Conservation (phyloP, 1,140 invertebrate genomes). For the Rhopalosiphum padi region DNA sequence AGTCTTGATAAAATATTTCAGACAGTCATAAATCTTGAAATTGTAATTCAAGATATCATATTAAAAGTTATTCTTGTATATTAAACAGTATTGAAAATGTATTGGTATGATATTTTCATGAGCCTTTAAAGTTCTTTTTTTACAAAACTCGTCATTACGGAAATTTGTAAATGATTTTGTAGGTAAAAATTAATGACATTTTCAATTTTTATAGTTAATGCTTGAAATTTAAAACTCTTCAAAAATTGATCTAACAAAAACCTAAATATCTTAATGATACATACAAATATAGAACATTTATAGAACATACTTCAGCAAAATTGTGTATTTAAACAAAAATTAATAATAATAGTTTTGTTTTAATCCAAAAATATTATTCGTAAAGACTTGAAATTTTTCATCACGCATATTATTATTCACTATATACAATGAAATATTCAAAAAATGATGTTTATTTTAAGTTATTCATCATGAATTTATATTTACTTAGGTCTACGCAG, state of each 20-base stretch:
- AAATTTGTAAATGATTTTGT: neutral
- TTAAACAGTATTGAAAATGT: too few species aligned
- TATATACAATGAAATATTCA: neutral
- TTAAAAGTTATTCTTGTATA: too few species aligned
- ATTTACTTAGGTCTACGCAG: neutral
- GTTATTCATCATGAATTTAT: neutral
- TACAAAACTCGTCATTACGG: too few species aligned
- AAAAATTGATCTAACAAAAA: neutral
- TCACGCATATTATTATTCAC: neutral
- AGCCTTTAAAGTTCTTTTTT: too few species aligned
- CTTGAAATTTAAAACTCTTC: neutral
- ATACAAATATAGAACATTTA: too few species aligned
- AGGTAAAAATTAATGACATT: neutral
- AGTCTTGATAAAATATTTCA: too few species aligned
- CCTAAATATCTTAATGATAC: neutral
- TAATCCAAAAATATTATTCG: neutral
- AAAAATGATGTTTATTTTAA: neutral
- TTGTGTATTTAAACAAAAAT: neutral
- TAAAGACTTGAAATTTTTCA: neutral
- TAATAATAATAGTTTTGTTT: neutral
- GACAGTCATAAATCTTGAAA: too few species aligned
- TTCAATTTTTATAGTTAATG: neutral
- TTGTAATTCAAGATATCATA: too few species aligned
- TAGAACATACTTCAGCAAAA: neutral
- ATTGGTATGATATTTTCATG: too few species aligned